Conservation (phyloP, 2,888 invertebrate species). For the Thecocarcelia acutangulata region DNA sequence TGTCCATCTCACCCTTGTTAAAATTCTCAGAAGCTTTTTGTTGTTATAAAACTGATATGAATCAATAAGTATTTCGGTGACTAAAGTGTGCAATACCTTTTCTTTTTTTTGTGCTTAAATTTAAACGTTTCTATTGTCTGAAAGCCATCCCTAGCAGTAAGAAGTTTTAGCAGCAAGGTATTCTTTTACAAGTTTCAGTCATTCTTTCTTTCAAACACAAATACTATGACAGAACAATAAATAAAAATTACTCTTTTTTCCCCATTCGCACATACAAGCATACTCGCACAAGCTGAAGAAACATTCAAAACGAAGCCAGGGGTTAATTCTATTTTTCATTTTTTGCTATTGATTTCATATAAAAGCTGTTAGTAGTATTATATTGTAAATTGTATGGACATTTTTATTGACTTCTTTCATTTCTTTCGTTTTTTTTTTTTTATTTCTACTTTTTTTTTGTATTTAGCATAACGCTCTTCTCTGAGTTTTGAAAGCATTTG, state of each 20-base stretch:
- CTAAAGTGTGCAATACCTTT: slow-evolving; percentile 23
- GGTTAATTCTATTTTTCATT: slow-evolving; percentile 37
- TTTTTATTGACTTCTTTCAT: slow-evolving; percentile 64
- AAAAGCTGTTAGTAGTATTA: slow-evolving; percentile 27
- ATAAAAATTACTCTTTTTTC: slow-evolving; percentile 47
- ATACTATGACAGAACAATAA: slow-evolving; percentile 58
- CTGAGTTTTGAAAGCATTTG: slow-evolving; percentile 46
- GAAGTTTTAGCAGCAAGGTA: slow-evolving; percentile 43
- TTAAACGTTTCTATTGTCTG: slow-evolving; percentile 54
- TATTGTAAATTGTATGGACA: slow-evolving; percentile 60
- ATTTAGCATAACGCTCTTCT: slow-evolving; percentile 19
- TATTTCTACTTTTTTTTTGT: background rate
- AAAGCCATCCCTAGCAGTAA: slow-evolving; percentile 50
- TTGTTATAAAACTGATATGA: slow-evolving; percentile 54
- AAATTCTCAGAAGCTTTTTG: slow-evolving; percentile 12
- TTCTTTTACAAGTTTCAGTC: slow-evolving; percentile 18
- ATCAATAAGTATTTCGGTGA: slow-evolving; percentile 47
- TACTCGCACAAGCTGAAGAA: slow-evolving; percentile 7
- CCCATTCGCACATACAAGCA: background rate
- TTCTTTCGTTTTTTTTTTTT: slow-evolving; percentile 11
- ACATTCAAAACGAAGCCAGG: slow-evolving; percentile 50
- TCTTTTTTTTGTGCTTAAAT: background rate
- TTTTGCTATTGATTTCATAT: slow-evolving; percentile 48
- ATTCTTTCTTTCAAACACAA: slow-evolving; percentile 26
- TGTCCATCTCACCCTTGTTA: background rate